Base-by-base conservation (phyloP, 2,797 vertebrate species). In the Leuciscus waleckii region DNA sequence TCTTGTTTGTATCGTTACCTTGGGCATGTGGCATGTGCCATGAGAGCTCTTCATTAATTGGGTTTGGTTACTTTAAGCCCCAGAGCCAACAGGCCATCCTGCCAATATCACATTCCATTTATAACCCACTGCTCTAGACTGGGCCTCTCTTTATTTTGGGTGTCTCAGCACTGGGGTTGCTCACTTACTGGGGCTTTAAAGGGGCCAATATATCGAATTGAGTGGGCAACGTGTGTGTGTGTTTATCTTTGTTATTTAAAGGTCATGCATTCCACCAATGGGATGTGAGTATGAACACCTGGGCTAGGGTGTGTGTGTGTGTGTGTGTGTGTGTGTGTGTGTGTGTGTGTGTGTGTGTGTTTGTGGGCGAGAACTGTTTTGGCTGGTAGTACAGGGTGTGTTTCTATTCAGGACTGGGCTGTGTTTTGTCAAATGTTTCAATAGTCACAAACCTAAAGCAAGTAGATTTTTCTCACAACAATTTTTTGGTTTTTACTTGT, bases 51-150 rank as follows among this genome's bases (percentile, higher is more conserved):
- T 91, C 92, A 93, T 94, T 96, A 95, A 96, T 94, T 96, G 95
- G 95, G 95, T 96, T 96, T 94, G 91, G 95, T 96, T 95, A 95
- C 95, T 94, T 95, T 94, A 95, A 95, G 94, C 95, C 95, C 2
- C 92, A 92, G 93, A 94, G 95, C 94, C 93, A 93, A 93, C 92
- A 93, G 93, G 92, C 95, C 94, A 86, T 92, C 90, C 92, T 94
- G 91, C 93, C 93, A 94, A 94, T 93, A 93, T 94, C 93, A 90
- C 91, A 91, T 93, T 93, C 93, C 91, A 92, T 94, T 94, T 95
- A 94, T 93, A 94, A 92, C 91, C 43, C 89, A 86, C 87, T 85
- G 86, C 92, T 93, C 65, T 46, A 89, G 93, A 93, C 91, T 89
- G 89, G 92, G 88, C 91, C 92, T 93, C 90, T 86, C 89, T 65